A percentile compares a stretch with the other conserved stretches of the same genome.
Conservation (phyloP, 92 coral and sea anemone species). For the Scolanthus callimorphus region DNA sequence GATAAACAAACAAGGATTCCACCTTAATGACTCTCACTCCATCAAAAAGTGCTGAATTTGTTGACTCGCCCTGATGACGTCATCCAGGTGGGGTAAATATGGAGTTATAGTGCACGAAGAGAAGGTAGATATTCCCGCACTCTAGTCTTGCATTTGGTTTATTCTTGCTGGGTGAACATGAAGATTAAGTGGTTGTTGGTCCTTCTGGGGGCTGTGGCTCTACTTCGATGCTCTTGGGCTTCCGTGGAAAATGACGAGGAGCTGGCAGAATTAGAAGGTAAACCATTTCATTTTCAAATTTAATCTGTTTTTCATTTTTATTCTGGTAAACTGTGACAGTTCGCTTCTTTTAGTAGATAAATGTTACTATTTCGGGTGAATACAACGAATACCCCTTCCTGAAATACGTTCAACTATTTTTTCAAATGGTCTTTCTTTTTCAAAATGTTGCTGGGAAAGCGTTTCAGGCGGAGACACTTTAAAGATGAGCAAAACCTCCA, state of each 20-base stretch:
- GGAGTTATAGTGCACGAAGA: background rate
- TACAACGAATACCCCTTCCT: too few relatives aligned
- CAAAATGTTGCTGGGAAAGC: too few relatives aligned
- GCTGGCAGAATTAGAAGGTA: conserved; percentile 1
- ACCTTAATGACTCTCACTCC: background rate
- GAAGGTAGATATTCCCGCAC: background rate
- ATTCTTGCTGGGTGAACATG: conserved; percentile 17
- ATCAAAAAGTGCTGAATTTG: background rate
- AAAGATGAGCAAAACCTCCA: too few relatives aligned
- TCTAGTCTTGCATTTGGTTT: conserved; percentile 9
- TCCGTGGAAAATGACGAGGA: background rate
- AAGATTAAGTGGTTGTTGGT: conserved; percentile 9
- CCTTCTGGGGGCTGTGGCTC: conserved; percentile 15
- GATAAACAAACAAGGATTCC: background rate
- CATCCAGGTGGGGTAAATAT: conserved; percentile 6
- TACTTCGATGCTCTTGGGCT: background rate
- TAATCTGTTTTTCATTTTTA: background rate
- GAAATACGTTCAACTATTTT: too few relatives aligned
- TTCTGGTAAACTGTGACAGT: too few relatives aligned
- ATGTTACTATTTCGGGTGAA: too few relatives aligned
- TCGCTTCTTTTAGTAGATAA: too few relatives aligned
- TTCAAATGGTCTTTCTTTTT: too few relatives aligned
- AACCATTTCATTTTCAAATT: background rate
- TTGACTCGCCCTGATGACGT: background rate
- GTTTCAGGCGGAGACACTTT: too few relatives aligned